These are phyloP conservation scores for Atherinosoma microstoma DNA, from an alignment of 2,797 vertebrate genomes.

Conservation along the genomic window DNA sequence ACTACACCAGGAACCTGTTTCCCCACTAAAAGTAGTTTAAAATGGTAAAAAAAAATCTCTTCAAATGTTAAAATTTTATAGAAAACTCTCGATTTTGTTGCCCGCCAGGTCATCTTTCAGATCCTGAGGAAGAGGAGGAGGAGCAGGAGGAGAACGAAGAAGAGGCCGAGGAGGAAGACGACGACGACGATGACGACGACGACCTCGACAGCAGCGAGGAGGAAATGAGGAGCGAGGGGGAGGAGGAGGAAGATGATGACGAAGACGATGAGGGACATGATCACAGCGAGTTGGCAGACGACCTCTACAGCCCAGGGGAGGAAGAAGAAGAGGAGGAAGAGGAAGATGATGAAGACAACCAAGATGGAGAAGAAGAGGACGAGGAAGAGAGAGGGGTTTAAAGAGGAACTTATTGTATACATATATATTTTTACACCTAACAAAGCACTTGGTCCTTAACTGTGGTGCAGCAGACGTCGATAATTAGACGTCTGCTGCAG, in stretches of 20 bases:
- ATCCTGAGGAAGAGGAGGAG: constrained; percentile 61
- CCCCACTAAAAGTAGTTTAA: too few species aligned
- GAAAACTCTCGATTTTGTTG: background rate
- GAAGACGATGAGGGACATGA: constrained; percentile 52
- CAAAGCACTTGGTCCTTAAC: constrained; percentile 22
- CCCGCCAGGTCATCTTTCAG: constrained; percentile 54
- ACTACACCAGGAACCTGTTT: too few species aligned
- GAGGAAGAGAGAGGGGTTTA: constrained; percentile 46
- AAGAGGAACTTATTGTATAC: background rate
- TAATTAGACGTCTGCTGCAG: background rate
- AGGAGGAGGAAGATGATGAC: constrained; percentile 68
- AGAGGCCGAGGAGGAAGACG: constrained; percentile 44
- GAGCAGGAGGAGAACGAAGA: constrained; percentile 63
- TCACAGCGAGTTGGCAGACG: constrained; percentile 50
- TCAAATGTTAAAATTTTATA: background rate
- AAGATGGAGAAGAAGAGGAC: background rate
- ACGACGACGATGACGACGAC: constrained; percentile 54
- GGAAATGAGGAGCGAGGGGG: constrained; percentile 75
- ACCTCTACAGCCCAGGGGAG: constrained; percentile 60
- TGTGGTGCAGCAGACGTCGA: constrained; percentile 10
- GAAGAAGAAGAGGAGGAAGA: constrained; percentile 67
- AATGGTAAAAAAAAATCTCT: too few species aligned
- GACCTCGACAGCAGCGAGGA: constrained; percentile 72
- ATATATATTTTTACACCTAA: constrained; percentile 18
- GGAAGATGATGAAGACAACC: background rate